Percentiles rank a stretch among this genome's conserved stretches.
Conservation (phyloP, 2,888 invertebrate species). For the Ectemnius continuus region DNA sequence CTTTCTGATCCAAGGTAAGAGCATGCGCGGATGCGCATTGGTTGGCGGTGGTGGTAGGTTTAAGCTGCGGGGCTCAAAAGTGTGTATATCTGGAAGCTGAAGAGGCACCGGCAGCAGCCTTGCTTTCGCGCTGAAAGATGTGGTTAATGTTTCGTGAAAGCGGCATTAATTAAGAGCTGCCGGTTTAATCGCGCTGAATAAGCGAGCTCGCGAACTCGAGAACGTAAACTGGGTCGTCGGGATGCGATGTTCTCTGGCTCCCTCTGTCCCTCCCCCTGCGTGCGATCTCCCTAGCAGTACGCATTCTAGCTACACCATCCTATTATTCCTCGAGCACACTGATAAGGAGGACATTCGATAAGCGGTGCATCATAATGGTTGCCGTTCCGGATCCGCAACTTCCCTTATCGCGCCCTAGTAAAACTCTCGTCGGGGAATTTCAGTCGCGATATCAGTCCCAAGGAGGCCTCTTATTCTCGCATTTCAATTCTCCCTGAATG, state of each 20-base stretch:
- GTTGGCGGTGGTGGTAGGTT: too few species aligned
- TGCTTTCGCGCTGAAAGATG: constrained; percentile 33
- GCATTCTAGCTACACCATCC: constrained; percentile 12
- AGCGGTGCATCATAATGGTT: constrained; percentile 21
- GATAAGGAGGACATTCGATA: constrained; percentile 37
- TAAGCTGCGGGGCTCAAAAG: too few species aligned
- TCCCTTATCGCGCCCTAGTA: constrained; percentile 50
- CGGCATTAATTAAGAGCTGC: constrained; percentile 48
- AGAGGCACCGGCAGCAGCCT: constrained; percentile 5
- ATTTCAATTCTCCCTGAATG: too few species aligned
- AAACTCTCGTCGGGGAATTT: constrained; percentile 24
- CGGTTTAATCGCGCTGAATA: constrained; percentile 40
- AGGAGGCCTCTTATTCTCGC: too few species aligned
- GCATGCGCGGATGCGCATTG: too few species aligned
- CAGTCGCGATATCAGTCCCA: too few species aligned
- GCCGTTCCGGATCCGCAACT: constrained; percentile 30
- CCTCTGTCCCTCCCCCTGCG: too few species aligned
- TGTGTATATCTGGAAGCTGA: not conserved
- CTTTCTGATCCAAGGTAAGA: not conserved
- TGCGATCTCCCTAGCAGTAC: not conserved
- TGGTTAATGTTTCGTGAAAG: constrained; percentile 55
- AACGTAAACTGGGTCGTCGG: constrained; percentile 5
- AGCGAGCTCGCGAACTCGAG: constrained; percentile 23
- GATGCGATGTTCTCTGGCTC: not conserved
- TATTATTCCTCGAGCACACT: constrained; percentile 16